These are phyloP conservation scores for Melipona beecheii DNA, from an alignment of 2,888 invertebrate genomes.

Conservation along the genomic window DNA sequence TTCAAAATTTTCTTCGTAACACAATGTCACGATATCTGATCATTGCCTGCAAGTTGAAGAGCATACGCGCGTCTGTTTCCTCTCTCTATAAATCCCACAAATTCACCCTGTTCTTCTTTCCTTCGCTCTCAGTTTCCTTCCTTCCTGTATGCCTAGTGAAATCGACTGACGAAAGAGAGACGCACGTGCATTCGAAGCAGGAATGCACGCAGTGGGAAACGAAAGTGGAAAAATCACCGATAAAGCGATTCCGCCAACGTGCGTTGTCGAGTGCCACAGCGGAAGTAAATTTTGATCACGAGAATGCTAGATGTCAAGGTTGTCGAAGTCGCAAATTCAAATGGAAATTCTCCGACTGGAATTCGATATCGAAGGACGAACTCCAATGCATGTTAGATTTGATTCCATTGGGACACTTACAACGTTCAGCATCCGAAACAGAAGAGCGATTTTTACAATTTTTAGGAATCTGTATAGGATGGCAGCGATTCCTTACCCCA, in stretches of 20 bases:
- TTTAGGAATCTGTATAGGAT: too few relatives aligned
- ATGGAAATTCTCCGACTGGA: conserved; percentile 11
- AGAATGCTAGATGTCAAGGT: conserved; percentile 1
- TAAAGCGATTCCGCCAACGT: conserved; percentile 36
- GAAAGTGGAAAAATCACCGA: conserved; percentile 51
- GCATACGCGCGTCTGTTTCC: conserved; percentile 29
- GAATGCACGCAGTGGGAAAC: conserved; percentile 15
- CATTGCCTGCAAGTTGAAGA: neutral
- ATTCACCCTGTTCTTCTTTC: conserved; percentile 7
- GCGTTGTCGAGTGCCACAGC: neutral
- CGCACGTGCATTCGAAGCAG: neutral
- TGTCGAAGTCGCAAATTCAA: conserved; percentile 16
- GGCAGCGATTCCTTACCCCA: too few relatives aligned
- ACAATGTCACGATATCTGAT: too few relatives aligned
- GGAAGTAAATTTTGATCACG: conserved; percentile 50
- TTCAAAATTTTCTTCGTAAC: too few relatives aligned
- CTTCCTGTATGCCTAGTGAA: conserved; percentile 8
- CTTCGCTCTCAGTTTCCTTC: neutral
- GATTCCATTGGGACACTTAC: neutral
- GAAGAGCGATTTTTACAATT: too few relatives aligned
- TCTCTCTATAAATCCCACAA: conserved; percentile 23
- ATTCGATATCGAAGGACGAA: conserved; percentile 15
- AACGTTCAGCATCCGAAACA: too few relatives aligned
- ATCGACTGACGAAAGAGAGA: conserved; percentile 12
- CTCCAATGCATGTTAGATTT: neutral